A percentile compares a stretch with the other conserved stretches of the same genome.
Evolutionary conservation across 2,113 vertebrate genomes (phyloP).

Genomic region (Trichechus manatus): DNA sequence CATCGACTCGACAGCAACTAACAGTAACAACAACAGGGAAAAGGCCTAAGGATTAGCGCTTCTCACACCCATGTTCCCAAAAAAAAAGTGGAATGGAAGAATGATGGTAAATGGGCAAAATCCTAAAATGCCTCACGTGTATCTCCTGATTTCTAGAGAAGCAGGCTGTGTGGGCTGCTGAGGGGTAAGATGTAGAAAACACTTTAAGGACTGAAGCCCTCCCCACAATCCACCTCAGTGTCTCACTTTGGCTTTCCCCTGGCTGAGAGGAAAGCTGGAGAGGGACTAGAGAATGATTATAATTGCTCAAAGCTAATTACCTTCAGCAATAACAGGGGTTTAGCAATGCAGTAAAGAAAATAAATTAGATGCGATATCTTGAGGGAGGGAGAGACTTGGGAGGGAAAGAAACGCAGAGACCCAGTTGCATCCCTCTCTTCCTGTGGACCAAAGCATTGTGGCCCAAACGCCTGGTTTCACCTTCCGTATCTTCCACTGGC

Average conservation of each 20-base stretch:
- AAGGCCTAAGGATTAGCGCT: not conserved
- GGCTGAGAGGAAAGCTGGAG: constrained; percentile 54
- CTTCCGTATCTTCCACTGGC: not conserved
- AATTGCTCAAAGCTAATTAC: constrained; percentile 83
- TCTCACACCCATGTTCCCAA: not conserved
- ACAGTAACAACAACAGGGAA: not conserved
- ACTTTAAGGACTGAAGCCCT: not conserved
- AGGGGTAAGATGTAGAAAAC: not conserved
- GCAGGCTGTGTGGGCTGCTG: not conserved
- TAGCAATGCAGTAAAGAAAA: constrained; percentile 73
- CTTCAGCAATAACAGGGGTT: constrained; percentile 80
- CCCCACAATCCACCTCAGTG: not conserved
- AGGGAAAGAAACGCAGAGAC: constrained; percentile 34
- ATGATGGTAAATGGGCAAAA: not conserved
- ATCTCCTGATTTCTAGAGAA: not conserved
- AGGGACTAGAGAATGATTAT: constrained; percentile 76
- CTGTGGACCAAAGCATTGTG: not conserved
- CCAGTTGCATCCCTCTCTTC: not conserved
- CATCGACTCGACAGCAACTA: no score
- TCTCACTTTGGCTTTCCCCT: constrained; percentile 59
- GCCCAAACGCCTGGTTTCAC: not conserved
- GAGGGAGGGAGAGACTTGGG: constrained; percentile 58
- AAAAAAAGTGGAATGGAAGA: not conserved
- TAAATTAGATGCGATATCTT: constrained; percentile 75
- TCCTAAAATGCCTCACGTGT: not conserved